Evolutionary conservation across 2,888 invertebrate genomes (phyloP).

Genomic region (Sesia bembeciformis): DNA sequence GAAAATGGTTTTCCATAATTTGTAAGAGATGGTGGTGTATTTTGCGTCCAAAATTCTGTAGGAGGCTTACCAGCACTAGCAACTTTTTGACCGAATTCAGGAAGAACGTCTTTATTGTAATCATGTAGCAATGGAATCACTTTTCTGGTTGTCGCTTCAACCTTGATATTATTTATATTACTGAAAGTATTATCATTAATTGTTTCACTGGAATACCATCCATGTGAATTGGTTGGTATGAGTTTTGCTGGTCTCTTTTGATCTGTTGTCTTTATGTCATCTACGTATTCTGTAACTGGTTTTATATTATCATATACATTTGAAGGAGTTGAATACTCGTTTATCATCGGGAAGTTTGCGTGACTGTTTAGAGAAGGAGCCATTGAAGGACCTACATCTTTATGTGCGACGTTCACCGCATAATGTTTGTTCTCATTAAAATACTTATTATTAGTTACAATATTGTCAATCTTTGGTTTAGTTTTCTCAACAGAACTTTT

Average conservation of each 20-base stretch:
- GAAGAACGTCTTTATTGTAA: constrained; percentile 34
- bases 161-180: constrained; percentile 44
- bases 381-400: constrained; percentile 15
- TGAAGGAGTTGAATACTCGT: constrained; percentile 28
- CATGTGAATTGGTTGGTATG: constrained; percentile 62
- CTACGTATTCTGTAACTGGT: constrained; percentile 33
- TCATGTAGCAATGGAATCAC: constrained; percentile 54
- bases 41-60: constrained; percentile 41
- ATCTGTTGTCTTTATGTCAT: constrained; percentile 26
- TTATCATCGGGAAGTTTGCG: constrained; percentile 65
- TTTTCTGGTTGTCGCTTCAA: constrained; percentile 55
- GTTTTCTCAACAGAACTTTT: constrained; percentile 26
- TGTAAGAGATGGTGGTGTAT: constrained; percentile 16
- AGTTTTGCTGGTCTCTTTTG: constrained; percentile 44
- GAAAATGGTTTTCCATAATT: constrained; percentile 9
- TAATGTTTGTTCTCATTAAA: background rate
- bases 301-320: constrained; percentile 20
- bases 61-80: constrained; percentile 55
- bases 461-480: background rate
- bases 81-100: constrained; percentile 56
- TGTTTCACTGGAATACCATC: constrained; percentile 58
- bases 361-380: constrained; percentile 51
- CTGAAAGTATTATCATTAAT: constrained; percentile 36
- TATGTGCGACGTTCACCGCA: constrained; percentile 1
- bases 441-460: background rate